phyloP scores from a whole-genome alignment of 2,797 vertebrate genomes.

The Chelonia mydas region DNA sequence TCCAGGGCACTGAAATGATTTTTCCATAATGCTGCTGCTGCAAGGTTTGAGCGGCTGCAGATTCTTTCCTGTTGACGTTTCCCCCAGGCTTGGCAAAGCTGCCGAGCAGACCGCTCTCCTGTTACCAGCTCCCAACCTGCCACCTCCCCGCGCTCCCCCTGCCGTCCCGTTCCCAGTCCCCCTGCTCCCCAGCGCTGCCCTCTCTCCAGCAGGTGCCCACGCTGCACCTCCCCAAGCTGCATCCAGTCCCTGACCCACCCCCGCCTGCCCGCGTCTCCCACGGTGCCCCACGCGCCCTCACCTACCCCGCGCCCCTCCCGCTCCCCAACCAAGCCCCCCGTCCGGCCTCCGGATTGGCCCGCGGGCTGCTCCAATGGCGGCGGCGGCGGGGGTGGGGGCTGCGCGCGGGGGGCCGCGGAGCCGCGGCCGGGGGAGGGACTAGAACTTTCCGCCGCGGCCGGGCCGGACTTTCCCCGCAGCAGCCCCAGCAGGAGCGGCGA shows the following conservation, averaged over 20 bases:
- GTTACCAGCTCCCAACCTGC: not conserved
- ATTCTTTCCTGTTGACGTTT: constrained; percentile 57
- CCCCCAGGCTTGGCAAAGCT: not conserved
- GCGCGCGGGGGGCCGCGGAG: not conserved
- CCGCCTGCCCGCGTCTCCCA: not conserved
- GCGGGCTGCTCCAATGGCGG: not conserved
- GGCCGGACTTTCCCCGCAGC: constrained; percentile 9
- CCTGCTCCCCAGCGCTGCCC: not conserved
- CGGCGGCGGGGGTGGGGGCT: not conserved
- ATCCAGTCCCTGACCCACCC: too few relatives aligned
- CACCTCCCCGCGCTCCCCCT: too few relatives aligned
- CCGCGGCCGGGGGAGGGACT: constrained; percentile 45
- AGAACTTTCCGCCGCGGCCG: constrained; percentile 64
- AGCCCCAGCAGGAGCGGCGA: constrained; percentile 13
- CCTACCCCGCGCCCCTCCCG: not conserved
- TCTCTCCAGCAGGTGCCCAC: not conserved
- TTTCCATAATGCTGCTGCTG: not conserved
- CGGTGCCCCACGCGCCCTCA: not conserved
- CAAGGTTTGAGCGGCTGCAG: not conserved
- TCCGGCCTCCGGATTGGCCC: not conserved
- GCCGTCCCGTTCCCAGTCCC: not conserved
- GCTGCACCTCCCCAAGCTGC: not conserved
- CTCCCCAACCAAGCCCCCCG: not conserved
- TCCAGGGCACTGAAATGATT: not conserved
- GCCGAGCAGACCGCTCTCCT: not conserved